Evolutionary conservation across 2,113 vertebrate species (phyloP).

Genomic region (Eidolon helvum): DNA sequence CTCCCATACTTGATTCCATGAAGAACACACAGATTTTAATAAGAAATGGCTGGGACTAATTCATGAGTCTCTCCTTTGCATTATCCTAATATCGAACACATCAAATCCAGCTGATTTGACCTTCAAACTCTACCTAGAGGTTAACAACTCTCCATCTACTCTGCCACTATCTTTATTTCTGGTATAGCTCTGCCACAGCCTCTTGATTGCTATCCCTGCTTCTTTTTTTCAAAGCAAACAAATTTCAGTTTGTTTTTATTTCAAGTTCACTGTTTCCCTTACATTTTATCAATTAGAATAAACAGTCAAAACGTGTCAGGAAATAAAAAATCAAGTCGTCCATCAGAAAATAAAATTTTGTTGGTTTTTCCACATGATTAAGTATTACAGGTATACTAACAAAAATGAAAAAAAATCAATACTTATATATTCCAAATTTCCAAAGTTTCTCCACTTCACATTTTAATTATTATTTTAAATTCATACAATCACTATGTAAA

Average conservation of each 20-base stretch:
- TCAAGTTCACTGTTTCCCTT: conserved; percentile 65
- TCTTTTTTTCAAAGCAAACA: not conserved
- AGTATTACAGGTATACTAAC: conserved; percentile 1
- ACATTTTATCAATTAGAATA: conserved; percentile 30
- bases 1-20: not conserved
- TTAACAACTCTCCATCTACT: not conserved
- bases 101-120: not conserved
- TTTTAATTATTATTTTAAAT: conserved; percentile 63
- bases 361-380: conserved; percentile 60
- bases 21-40: not conserved
- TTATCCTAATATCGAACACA: not conserved
- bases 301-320: conserved; percentile 60
- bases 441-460: conserved; percentile 28
- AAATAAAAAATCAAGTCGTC: conserved; percentile 60
- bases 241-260: conserved; percentile 80
- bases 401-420: conserved; percentile 55
- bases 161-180: not conserved
- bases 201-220: not conserved
- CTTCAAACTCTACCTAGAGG: not conserved
- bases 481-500: conserved; percentile 14
- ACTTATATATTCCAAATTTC: conserved; percentile 53
- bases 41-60: not conserved
- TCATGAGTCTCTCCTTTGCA: not conserved
- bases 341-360: conserved; percentile 54
- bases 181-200: not conserved